These are phyloP conservation scores for Pluvianellus socialis DNA, from an alignment of 2,113 vertebrate species.

Conservation along the genomic window DNA sequence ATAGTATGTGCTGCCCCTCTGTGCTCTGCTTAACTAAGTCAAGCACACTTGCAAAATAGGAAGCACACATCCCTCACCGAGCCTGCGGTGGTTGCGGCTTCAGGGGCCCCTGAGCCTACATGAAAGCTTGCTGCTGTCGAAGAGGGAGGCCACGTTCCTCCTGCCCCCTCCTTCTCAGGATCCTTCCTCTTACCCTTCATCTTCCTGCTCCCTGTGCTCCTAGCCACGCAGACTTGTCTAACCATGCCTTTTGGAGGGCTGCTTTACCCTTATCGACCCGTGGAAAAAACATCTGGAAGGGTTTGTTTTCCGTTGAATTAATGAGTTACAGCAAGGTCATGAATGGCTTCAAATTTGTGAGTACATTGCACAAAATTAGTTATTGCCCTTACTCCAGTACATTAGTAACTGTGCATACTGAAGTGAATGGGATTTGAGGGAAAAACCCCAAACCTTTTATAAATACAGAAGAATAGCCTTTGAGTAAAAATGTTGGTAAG, in stretches of 20 bases:
- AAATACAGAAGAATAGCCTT: background rate
- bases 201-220: background rate
- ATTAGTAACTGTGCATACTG: background rate
- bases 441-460: background rate
- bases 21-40: background rate
- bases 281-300: background rate
- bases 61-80: background rate
- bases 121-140: background rate
- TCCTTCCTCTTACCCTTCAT: background rate
- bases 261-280: background rate
- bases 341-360: background rate
- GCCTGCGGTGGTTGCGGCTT: background rate
- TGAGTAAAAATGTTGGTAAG: background rate
- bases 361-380: background rate
- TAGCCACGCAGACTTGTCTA: background rate
- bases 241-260: background rate
- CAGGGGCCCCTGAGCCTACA: background rate
- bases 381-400: background rate
- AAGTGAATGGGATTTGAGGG: background rate
- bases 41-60: rapidly evolving
- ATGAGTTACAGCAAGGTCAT: background rate
- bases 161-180: background rate
- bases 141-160: background rate
- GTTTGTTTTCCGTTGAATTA: background rate
- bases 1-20: background rate